Base-by-base conservation (phyloP, 2,113 vertebrate genomes). In the Phrynosoma platyrhinos region DNA sequence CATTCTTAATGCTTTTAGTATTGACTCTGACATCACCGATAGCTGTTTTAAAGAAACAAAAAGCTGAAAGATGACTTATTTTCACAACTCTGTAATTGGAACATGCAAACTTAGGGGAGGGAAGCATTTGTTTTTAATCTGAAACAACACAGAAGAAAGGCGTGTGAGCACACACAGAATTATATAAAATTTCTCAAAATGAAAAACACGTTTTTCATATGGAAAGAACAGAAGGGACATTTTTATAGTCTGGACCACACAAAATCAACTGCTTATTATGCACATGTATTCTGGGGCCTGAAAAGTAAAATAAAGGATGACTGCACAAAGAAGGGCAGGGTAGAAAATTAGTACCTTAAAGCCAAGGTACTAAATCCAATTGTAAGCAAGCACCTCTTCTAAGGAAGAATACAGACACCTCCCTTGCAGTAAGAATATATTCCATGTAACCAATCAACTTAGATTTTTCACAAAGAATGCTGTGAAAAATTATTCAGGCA, bases 11-110 rank as follows among this genome's bases (percentile, higher is more conserved):
- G 98, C 98, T 99, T 98, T 98, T 97, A 98, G 98, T 97, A 97
- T 98, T 98, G 98, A 98, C 98, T 98, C 98, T 98, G 98, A 99
- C 98, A 98, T 98, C 98, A 98, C 97, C 97, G 96, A 98, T 98
- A 97, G 98, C 97, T 96, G 96, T 95, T 96, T 95, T 94, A 96
- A 95, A 97, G 95, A 95, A 96, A 97, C 96, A 97, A 96, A 88
- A 97, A 97, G 97, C 96, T 85, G 93, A 96, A 95, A 96, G 96
- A 97, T 98, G 95, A 97, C 96, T 98, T 98, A 98, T 98, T 99
- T 98, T 99, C 98, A 98, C 98, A 98, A 98, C 97, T 98, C 97
- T 93, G 90, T 98, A 98, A 98, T 98, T 98, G 98, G 98, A 96
- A 97, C 96, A 98, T 98, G 98, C 98, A 98, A 98, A 98, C 97